phyloP scores from a whole-genome alignment of 2,113 vertebrate genomes.

The Gambusia holbrooki region DNA sequence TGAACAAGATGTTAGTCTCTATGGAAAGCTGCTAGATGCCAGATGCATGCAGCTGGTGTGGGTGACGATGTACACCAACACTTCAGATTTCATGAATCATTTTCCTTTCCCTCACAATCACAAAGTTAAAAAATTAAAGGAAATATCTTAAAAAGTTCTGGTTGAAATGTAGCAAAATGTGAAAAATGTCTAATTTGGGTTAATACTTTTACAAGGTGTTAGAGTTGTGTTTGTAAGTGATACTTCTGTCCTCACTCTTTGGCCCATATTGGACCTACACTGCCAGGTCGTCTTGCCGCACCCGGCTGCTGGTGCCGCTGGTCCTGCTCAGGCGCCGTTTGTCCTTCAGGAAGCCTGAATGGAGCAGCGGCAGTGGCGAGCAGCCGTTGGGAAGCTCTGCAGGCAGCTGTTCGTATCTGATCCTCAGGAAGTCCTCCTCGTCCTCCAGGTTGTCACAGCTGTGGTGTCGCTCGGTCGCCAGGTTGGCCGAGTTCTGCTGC shows the following conservation, averaged over 20 bases:
- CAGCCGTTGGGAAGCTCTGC: slow-evolving; percentile 67
- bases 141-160: neutral
- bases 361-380: slow-evolving; percentile 69
- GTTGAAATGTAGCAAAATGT: neutral
- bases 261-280: slow-evolving; percentile 76
- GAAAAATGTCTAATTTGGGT: neutral
- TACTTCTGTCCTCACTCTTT: neutral
- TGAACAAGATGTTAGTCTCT: too few relatives aligned
- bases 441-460: slow-evolving; percentile 78
- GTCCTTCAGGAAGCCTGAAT: slow-evolving; percentile 80
- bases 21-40: too few relatives aligned
- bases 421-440: slow-evolving; percentile 83
- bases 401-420: slow-evolving; percentile 79
- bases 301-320: slow-evolving; percentile 87
- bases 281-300: slow-evolving; percentile 88
- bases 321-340: slow-evolving; percentile 90
- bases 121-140: too few relatives aligned
- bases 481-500: slow-evolving; percentile 91
- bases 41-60: too few relatives aligned
- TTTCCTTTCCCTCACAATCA: neutral
- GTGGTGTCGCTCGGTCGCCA: slow-evolving; percentile 85
- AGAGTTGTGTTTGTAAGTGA: neutral
- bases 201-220: neutral
- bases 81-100: neutral
- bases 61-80: too few relatives aligned